phyloP scores from a whole-genome alignment of 2,888 invertebrate genomes.

The Agapostemon virescens region DNA sequence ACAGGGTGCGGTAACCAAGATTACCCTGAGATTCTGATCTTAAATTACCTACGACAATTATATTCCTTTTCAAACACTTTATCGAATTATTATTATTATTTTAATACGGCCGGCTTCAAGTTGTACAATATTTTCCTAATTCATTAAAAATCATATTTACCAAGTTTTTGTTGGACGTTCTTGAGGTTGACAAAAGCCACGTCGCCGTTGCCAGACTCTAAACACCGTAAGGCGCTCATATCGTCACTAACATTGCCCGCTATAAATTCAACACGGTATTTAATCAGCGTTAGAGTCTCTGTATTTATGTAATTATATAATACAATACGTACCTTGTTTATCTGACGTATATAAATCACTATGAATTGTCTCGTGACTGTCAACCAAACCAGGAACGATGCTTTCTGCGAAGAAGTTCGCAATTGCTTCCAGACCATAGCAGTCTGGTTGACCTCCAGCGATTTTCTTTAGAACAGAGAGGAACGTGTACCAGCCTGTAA shows the following conservation, averaged over 20 bases:
- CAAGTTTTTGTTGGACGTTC: constrained; percentile 84
- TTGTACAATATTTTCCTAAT: neutral
- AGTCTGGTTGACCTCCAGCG: constrained; percentile 61
- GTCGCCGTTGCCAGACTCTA: constrained; percentile 86
- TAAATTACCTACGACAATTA: constrained; percentile 9
- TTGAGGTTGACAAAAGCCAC: constrained; percentile 89
- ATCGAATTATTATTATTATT: neutral
- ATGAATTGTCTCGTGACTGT: constrained; percentile 53
- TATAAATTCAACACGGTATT: constrained; percentile 39
- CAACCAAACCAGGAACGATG: constrained; percentile 81
- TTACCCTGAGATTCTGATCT: neutral
- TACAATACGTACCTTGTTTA: constrained; percentile 52
- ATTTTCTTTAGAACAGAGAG: constrained; percentile 68
- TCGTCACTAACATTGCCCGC: constrained; percentile 45
- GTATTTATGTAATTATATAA: neutral
- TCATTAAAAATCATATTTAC: constrained; percentile 76
- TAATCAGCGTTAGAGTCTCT: neutral
- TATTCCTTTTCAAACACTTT: neutral
- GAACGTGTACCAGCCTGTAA: constrained; percentile 76
- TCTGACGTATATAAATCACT: constrained; percentile 68
- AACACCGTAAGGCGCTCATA: constrained; percentile 80
- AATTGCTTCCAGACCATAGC: constrained; percentile 77
- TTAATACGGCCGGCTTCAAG: neutral
- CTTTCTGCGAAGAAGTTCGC: constrained; percentile 87
- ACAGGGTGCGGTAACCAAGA: constrained; percentile 72